These are phyloP conservation scores for Corvus hawaiiensis DNA, from an alignment of 2,113 vertebrate species.

Conservation along the genomic window DNA sequence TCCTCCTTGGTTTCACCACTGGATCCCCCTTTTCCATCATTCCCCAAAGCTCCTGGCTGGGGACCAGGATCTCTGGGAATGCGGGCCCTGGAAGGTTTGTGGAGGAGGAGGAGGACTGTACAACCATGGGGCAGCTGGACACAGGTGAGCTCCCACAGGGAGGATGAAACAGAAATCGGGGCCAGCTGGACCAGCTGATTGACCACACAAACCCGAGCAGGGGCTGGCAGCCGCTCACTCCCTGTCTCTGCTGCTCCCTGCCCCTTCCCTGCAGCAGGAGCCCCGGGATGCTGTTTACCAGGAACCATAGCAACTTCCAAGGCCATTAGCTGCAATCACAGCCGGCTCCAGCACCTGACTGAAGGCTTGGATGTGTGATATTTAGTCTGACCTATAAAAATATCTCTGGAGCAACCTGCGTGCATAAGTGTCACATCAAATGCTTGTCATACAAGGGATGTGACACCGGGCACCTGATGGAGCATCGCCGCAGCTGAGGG, in stretches of 20 bases:
- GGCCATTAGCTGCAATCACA: conserved; percentile 23
- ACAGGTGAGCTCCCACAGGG: neutral
- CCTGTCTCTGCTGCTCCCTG: neutral
- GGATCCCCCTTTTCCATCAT: accelerated
- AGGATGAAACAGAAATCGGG: accelerated
- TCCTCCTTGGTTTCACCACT: neutral
- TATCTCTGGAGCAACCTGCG: conserved; percentile 60
- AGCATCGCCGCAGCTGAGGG: neutral
- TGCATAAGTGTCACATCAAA: conserved; percentile 59
- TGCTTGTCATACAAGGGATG: conserved; percentile 44
- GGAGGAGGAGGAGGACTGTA: accelerated
- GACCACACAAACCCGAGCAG: neutral
- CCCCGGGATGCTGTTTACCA: neutral
- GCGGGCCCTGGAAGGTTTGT: accelerated
- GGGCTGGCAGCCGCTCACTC: neutral
- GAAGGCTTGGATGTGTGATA: conserved; percentile 59
- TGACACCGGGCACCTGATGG: conserved; percentile 37
- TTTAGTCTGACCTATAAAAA: conserved; percentile 67
- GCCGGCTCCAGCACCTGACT: conserved; percentile 16
- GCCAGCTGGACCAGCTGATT: neutral
- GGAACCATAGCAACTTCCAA: neutral
- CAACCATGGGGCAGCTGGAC: accelerated
- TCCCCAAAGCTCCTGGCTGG: neutral
- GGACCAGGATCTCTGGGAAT: neutral
- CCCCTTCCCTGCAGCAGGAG: neutral